Conservation (phyloP, 2,888 invertebrate species). For the Platynereis dumerilii region DNA sequence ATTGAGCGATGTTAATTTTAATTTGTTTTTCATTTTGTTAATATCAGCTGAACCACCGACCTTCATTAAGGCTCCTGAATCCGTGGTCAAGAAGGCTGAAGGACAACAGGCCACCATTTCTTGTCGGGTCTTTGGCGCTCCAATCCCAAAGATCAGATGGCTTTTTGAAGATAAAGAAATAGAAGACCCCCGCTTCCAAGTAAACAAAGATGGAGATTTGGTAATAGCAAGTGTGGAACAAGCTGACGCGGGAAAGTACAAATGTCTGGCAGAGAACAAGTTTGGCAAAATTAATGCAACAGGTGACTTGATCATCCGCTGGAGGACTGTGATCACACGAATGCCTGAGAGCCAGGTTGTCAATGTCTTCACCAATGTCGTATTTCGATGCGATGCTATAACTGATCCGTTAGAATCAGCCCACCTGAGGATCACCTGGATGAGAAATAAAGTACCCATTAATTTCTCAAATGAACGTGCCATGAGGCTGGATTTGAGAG, state of each 20-base stretch:
- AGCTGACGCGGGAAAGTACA: conserved; percentile 91
- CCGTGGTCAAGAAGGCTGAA: conserved; percentile 49
- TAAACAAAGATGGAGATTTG: conserved; percentile 7
- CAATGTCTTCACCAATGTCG: conserved; percentile 37
- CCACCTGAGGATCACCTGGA: conserved; percentile 80
- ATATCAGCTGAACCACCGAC: conserved; percentile 82
- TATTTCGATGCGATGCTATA: conserved; percentile 48
- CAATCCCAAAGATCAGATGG: conserved; percentile 93
- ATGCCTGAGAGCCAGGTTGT: conserved; percentile 38
- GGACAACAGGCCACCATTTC: conserved; percentile 48
- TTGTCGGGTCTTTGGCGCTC: conserved; percentile 94
- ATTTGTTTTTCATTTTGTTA: background rate
- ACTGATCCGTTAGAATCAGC: conserved; percentile 47
- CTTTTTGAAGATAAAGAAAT: conserved; percentile 58
- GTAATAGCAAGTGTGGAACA: conserved; percentile 70
- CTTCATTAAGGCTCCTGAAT: conserved; percentile 79
- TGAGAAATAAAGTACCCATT: conserved; percentile 74
- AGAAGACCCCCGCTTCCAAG: conserved; percentile 11
- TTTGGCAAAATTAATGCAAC: conserved; percentile 84
- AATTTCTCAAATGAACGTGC: conserved; percentile 43
- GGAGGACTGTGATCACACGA: conserved; percentile 44
- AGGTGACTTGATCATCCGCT: conserved; percentile 83
- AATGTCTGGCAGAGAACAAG: conserved; percentile 91
- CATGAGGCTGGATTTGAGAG: conserved; percentile 33
- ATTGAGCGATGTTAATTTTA: too few species aligned